Evolutionary conservation across 2,797 vertebrate genomes (phyloP), one percentile per base, ranked within the genome.

Genomic region (Coregonus suidteri): DNA sequence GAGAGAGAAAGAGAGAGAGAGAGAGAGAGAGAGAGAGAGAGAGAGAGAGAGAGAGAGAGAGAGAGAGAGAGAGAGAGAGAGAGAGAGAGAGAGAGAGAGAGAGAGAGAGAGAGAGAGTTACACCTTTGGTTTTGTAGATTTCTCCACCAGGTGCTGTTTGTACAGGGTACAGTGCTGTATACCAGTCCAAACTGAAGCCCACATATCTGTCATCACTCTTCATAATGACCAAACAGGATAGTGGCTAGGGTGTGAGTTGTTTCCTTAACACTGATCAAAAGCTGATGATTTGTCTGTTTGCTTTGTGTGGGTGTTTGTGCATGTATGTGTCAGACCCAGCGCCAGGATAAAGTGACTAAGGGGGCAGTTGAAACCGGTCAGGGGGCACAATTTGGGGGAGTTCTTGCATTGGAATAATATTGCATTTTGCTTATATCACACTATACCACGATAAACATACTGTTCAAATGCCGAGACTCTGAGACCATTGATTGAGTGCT

Each of bases 181-280:
- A 52, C 41, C 30, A 30, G 70, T 15, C 70, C 15, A 70, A 11
- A 13, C 71, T 11, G 25, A 20, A 47, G 11, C 71, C 34, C 25
- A 15, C 25, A 31, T 76, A 35, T 70, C 34, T 74, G 64, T 66
- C 66, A 65, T 74, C 16, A 15, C 79, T 80, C 78, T 79, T 70
- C 76, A 76, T 76, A 56, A 72, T 66, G 30, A 66, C 30, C 64
- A 66, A 71, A 56, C 64, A 72, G 73, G 77, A 64, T 73, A 67
- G 54, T 83, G 75, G 64, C 80, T 74, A 67, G 2, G 75, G 74
- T 87, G 75, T 75, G 70, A 77, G 75, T 78, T 73, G 74, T 74
- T 51, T 80, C 76, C 82, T 82, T 85, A 86, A 88, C 87, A 82
- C 88, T 91, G 90, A 93, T 94, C 90, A 93, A 92, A 94, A 89